A percentile compares a stretch with the other conserved stretches of the same genome.
Evolutionary conservation across 2,888 invertebrate species (phyloP).

Genomic region (Calliopum simillimum): DNA sequence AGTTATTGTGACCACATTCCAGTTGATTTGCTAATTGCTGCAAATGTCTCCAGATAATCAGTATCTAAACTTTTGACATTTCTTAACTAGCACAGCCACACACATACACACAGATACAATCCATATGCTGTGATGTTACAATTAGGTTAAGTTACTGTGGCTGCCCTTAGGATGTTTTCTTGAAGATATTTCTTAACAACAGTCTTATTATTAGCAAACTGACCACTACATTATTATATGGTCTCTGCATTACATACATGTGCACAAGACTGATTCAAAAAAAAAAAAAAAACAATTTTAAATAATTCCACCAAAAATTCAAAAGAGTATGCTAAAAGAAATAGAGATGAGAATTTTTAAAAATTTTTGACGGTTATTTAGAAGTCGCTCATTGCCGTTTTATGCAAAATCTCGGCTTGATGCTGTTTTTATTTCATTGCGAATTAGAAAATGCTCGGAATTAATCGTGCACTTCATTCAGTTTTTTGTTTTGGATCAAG

Average conservation of each 20-base stretch:
- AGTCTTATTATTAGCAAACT: slow-evolving; percentile 15
- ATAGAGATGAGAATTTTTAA: no score
- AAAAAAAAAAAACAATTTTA: no score
- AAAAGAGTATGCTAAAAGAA: no score
- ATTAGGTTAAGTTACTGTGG: slow-evolving; percentile 4
- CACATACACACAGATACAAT: background rate
- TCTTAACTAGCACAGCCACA: slow-evolving; percentile 17
- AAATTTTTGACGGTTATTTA: no score
- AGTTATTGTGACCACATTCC: slow-evolving; percentile 17
- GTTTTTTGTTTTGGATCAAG: no score
- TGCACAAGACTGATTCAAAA: no score
- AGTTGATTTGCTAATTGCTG: slow-evolving; percentile 66
- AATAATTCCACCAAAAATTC: no score
- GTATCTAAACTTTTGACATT: slow-evolving; percentile 56
- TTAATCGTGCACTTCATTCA: no score
- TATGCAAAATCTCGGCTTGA: no score
- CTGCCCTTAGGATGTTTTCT: background rate
- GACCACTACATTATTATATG: slow-evolving; percentile 12
- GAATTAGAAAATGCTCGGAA: no score
- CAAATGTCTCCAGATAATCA: slow-evolving; percentile 66
- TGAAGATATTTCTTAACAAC: slow-evolving; percentile 11
- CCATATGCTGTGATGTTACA: background rate
- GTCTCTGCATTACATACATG: background rate
- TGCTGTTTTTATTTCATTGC: no score
- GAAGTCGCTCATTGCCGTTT: no score